These are phyloP conservation scores for Sarcoramphus papa DNA, from an alignment of 2,797 vertebrate genomes.

Conservation along the genomic window DNA sequence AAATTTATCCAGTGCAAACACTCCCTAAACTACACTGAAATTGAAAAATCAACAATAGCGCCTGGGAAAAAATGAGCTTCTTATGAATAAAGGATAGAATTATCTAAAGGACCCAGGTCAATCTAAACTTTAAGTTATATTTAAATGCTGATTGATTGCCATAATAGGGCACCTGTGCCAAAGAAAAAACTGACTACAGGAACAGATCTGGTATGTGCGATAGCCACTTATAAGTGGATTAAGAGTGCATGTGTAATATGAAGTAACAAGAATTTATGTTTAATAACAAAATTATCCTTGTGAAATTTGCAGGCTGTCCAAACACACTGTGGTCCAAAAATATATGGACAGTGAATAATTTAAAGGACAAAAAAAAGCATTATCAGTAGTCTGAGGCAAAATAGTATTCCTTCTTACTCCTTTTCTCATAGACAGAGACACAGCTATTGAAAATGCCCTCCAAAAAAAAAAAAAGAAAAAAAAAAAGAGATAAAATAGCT, in stretches of 20 bases:
- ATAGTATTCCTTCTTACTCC: not conserved
- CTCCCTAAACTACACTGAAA: not conserved
- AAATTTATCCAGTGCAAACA: not conserved
- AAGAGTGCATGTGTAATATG: not conserved
- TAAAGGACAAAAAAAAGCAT: not conserved
- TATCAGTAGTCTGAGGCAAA: not conserved
- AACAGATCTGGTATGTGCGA: not conserved
- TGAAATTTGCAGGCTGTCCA: not conserved
- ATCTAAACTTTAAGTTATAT: not conserved
- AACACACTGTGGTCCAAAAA: not conserved
- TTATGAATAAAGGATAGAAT: not conserved
- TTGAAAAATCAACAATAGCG: not conserved
- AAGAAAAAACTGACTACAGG: not conserved
- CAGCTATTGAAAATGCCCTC: not conserved
- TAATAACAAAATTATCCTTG: not conserved
- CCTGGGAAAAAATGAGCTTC: not conserved
- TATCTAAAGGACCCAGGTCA: not conserved
- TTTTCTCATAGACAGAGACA: not conserved
- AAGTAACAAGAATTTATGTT: not conserved
- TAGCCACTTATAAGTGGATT: not conserved
- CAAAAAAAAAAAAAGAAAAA: not conserved
- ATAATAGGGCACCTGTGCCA: not conserved
- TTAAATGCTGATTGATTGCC: not conserved
- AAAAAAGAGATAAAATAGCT: not conserved
- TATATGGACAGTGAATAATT: not conserved